phyloP scores from a whole-genome alignment of 2,113 vertebrate species.

The Bombycilla garrulus region DNA sequence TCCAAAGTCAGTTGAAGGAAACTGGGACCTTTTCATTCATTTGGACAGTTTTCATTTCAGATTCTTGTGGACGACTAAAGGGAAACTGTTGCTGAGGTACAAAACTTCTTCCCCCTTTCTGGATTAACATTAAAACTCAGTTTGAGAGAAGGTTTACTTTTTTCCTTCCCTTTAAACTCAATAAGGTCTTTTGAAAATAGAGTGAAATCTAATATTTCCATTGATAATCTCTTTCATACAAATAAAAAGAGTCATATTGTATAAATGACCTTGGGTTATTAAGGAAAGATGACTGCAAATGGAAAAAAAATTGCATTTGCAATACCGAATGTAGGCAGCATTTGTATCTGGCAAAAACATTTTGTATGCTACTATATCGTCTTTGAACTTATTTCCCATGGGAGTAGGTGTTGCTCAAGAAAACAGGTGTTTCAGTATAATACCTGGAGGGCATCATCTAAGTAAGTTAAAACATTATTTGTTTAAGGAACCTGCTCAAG shows the following conservation, averaged over 20 bases:
- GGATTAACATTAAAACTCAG: background rate
- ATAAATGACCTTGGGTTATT: constrained; percentile 34
- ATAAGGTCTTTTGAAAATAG: background rate
- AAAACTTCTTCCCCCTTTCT: background rate
- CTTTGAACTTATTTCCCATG: constrained; percentile 72
- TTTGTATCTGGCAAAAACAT: constrained; percentile 62
- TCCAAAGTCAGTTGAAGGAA: background rate
- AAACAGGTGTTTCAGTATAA: constrained; percentile 69
- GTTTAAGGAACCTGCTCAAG: constrained; percentile 61
- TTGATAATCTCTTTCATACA: background rate
- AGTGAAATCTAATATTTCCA: background rate
- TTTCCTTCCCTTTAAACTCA: background rate
- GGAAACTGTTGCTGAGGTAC: background rate
- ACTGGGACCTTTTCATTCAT: background rate
- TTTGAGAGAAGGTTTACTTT: background rate
- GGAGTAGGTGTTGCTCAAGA: constrained; percentile 65
- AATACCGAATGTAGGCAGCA: constrained; percentile 43
- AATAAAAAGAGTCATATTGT: background rate
- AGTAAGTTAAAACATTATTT: constrained; percentile 63
- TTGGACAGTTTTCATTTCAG: background rate
- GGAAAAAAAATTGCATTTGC: constrained; percentile 10
- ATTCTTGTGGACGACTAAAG: background rate
- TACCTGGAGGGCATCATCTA: constrained; percentile 53
- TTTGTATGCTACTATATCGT: constrained; percentile 47
- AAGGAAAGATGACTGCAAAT: constrained; percentile 6